These are phyloP conservation scores for Lycopodina hypogea DNA, from an alignment of 37 sponge, comb jelly and placozoan species.

Conservation along the genomic window DNA sequence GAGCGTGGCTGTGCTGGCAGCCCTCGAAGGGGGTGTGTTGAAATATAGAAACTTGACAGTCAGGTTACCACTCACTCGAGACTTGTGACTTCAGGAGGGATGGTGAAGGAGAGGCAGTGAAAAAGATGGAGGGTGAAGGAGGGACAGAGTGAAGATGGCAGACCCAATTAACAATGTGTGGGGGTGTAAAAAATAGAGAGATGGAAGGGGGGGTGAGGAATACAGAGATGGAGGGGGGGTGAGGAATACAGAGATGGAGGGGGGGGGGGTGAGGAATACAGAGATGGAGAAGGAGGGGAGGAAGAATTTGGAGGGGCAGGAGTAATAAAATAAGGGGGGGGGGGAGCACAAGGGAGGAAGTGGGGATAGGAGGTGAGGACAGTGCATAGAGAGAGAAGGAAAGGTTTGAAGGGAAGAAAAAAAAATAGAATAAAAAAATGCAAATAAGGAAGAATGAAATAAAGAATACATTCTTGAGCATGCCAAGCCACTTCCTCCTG, in stretches of 20 bases:
- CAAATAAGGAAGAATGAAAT: no score
- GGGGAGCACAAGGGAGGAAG: no score
- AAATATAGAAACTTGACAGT: constrained; percentile 56
- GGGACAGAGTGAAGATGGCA: not conserved
- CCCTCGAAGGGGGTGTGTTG: constrained; percentile 33
- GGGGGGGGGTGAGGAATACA: not conserved
- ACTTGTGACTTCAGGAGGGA: constrained; percentile 28
- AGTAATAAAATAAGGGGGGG: no score
- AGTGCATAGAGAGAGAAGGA: no score
- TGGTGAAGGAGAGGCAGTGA: constrained; percentile 6
- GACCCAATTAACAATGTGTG: no score
- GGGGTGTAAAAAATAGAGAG: not conserved
- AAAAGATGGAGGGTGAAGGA: not conserved
- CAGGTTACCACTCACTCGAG: constrained; percentile 52
- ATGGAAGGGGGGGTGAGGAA: no score
- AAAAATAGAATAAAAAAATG: not conserved
- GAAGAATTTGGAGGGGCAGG: no score
- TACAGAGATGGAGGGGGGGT: not conserved
- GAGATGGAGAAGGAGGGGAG: not conserved
- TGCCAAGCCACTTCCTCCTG: no score
- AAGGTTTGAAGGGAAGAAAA: no score
- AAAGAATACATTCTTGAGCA: no score
- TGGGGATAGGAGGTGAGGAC: no score
- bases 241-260: no score
- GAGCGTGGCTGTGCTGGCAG: not conserved